Conservation (phyloP, 2,113 vertebrate species). For the Aythya baeri region DNA sequence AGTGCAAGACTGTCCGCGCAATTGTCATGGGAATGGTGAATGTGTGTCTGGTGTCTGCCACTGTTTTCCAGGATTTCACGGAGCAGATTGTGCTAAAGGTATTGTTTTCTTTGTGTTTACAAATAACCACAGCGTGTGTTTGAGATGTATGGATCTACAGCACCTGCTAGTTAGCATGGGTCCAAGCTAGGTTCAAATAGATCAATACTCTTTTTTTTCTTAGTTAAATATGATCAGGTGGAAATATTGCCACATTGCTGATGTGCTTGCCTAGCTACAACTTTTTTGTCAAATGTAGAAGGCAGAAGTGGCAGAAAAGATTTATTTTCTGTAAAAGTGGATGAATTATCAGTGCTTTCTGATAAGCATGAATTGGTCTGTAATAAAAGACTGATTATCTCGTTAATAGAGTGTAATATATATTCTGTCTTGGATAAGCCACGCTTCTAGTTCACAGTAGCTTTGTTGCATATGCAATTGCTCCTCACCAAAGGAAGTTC, state of each 20-base stretch:
- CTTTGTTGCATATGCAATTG: neutral
- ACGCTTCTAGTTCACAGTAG: conserved; percentile 18
- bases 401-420: conserved; percentile 21
- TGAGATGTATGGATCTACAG: neutral
- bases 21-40: conserved; percentile 98
- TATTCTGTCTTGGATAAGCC: conserved; percentile 35
- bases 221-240: neutral
- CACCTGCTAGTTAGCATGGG: neutral
- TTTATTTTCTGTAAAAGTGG: conserved; percentile 58
- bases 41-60: conserved; percentile 97
- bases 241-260: neutral
- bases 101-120: conserved; percentile 46
- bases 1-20: conserved; percentile 96
- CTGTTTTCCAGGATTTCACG: conserved; percentile 97
- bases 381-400: conserved; percentile 59
- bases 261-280: neutral
- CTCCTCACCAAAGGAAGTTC: neutral
- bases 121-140: conserved; percentile 3
- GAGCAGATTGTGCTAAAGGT: conserved; percentile 99
- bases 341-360: conserved; percentile 51
- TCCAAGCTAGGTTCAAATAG: neutral
- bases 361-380: conserved; percentile 52
- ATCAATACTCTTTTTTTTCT: neutral
- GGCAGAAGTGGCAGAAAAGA: conserved; percentile 59
- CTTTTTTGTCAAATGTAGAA: conserved; percentile 40